Evolutionary conservation across 2,888 invertebrate genomes (phyloP), one percentile per base, ranked within the genome.

Genomic region (Drosophila rellima): DNA sequence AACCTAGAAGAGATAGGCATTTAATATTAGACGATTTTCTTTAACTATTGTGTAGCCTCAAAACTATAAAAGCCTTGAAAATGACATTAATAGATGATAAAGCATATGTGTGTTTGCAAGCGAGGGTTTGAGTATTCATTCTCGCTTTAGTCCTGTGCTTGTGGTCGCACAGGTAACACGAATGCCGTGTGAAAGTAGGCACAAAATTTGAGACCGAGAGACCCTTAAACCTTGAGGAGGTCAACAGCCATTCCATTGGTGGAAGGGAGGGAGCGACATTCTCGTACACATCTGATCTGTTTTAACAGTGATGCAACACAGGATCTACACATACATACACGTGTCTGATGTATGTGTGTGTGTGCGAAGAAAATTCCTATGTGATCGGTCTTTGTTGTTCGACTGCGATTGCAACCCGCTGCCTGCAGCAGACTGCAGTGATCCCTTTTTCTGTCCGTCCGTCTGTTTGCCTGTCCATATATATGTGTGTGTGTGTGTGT

Each of bases 271-370:
- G 62, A 71, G 48, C 59, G 48, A 72, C 72, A 86, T 82, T 82
- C 86, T 71, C 67, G 48, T 82, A 82, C 82, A 82, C 83, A 88
- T 82, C 82, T 85, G 88, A 82, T 88, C 88, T 85, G 67, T 70
- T 75, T 75, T 75, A 42, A 52, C 69, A 56, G 76, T 82, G 82
- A 82, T 82, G 82, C 82, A 82, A 82, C 80, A 69, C 80, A 82
- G 88, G 86, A 88, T 82, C 59, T 54, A 75, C 55, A 62, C 63
- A 52, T 15, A 57, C 13, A 60, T 40, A 62, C 51, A 33, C 18
- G 31, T 29, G 5, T 37, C 13, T 44, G 44, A 3, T 62, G 26
- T 48, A 33, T 39, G 31, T 17, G 33, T 55, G 39, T 54, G 39
- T 26, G 26, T 15, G 33, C 17, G 26, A 59, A 61, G 74, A 85